Evolutionary conservation across 1,140 invertebrate genomes (phyloP), one percentile per base, ranked within the genome.

Genomic region (Drosophila simulans): DNA sequence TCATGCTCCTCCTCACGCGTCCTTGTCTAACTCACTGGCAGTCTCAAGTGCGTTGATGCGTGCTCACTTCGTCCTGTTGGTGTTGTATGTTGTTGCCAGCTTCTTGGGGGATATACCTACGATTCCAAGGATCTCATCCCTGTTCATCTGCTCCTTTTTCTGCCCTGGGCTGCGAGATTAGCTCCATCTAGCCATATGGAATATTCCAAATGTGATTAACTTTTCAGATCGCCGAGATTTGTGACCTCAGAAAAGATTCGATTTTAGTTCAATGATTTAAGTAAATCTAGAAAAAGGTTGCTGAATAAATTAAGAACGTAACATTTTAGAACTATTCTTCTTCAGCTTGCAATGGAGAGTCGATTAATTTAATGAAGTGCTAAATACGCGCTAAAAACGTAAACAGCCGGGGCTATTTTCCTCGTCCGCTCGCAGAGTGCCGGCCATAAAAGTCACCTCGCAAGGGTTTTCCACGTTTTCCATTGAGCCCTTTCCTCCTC

Each of bases 21-120:
- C 65, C 40, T 45, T 55, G 63, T 68, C 43, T 35, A 46, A 37
- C 63, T 46, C 55, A 35, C 43, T 66, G 53, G 73, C 37, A 63
- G 60, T 63, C 73, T 57, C 49, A 74, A 75, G 54, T 75, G 80
- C 80, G 63, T 68, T 80, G 63, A 76, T 66, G 77, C 74, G 73
- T 68, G 52, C 42, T 53, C 57, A 20, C 20, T 53, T 45, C 54
- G 11, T 62, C 27, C 45, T 68, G 45, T 22, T 62, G 42, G 2
- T 20, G 27, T 51, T 51, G 48, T 17, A 48, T 27, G 17, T 35
- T 25, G 45, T 27, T 25, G 64, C 27, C 46, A 45, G 64, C 43
- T 15, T 71, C 64, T 57, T 57, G 35, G 35, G 35, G 42, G 66
- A 27, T 57, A 49, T 49, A 57, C 51, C 66, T 56, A 40, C 64